phyloP scores from a whole-genome alignment of 2,797 vertebrate species.

The Rhynchonycteris naso region DNA sequence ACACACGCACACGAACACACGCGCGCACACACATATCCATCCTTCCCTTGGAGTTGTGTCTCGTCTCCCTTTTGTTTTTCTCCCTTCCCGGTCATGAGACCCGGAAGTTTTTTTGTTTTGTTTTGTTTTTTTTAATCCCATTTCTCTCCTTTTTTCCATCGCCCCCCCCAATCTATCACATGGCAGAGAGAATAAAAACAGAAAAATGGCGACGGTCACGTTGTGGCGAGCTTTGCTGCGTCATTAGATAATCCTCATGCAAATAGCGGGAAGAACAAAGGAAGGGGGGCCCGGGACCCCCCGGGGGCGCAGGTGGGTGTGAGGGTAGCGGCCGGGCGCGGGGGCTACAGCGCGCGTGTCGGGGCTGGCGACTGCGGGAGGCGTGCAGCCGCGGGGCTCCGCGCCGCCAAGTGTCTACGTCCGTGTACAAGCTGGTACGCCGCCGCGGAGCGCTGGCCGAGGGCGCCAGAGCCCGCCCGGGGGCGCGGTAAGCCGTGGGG shows the following conservation, averaged over 20 bases:
- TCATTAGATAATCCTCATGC: conserved; percentile 93
- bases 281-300: conserved; percentile 53
- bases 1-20: background rate
- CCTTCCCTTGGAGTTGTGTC: conserved; percentile 52
- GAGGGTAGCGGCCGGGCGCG: background rate
- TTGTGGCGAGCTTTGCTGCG: conserved; percentile 94
- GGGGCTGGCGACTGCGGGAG: background rate
- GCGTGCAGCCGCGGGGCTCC: background rate
- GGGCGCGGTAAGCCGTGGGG: background rate
- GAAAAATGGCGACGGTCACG: conserved; percentile 98
- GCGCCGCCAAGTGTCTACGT: background rate
- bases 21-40: background rate
- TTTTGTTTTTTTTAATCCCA: conserved; percentile 72
- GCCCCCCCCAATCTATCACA: conserved; percentile 89
- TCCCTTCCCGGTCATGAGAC: conserved; percentile 81
- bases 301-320: conserved; percentile 67
- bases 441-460: background rate
- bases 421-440: background rate
- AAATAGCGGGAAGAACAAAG: conserved; percentile 86
- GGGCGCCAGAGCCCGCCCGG: background rate
- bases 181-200: conserved; percentile 97
- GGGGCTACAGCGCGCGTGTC: background rate
- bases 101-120: conserved; percentile 85
- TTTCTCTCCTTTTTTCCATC: conserved; percentile 84
- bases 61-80: conserved; percentile 80